A percentile compares a stretch with the other conserved stretches of the same genome.
Evolutionary conservation across 2,888 invertebrate genomes (phyloP).

Genomic region (Limnephilus auricula): DNA sequence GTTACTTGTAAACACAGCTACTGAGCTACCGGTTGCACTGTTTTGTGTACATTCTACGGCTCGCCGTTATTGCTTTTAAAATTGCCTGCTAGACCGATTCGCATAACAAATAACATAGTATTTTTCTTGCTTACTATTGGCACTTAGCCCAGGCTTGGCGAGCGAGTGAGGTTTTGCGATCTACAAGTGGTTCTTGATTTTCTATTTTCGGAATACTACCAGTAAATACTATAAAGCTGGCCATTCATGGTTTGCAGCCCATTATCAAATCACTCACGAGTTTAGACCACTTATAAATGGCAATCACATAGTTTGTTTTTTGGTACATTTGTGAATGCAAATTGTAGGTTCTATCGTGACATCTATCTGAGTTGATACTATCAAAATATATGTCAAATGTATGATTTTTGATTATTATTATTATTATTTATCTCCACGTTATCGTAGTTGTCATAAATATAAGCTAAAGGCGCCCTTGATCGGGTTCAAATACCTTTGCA

Average conservation of each 20-base stretch:
- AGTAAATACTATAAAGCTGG: not conserved
- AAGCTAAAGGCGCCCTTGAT: not conserved
- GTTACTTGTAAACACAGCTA: not conserved
- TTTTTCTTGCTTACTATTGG: not conserved
- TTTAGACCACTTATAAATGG: not conserved
- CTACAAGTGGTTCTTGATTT: not conserved
- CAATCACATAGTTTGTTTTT: not conserved
- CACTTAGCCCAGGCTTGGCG: not conserved
- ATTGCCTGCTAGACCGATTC: not conserved
- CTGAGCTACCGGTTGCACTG: not conserved
- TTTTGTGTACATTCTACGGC: not conserved
- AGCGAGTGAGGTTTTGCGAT: not conserved
- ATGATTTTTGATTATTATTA: not conserved
- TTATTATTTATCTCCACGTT: not conserved
- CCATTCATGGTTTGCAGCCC: not conserved
- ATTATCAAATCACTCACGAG: not conserved
- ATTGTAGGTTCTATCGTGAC: not conserved
- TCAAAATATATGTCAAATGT: not conserved
- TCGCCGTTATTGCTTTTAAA: not conserved
- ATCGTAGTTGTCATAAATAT: not conserved
- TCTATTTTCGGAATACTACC: not conserved
- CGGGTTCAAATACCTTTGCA: not conserved
- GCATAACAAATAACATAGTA: not conserved
- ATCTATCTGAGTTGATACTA: no score
- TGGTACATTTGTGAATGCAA: not conserved